Evolutionary conservation across 2,113 vertebrate species (phyloP).

Genomic region (Chaetura pelagica): DNA sequence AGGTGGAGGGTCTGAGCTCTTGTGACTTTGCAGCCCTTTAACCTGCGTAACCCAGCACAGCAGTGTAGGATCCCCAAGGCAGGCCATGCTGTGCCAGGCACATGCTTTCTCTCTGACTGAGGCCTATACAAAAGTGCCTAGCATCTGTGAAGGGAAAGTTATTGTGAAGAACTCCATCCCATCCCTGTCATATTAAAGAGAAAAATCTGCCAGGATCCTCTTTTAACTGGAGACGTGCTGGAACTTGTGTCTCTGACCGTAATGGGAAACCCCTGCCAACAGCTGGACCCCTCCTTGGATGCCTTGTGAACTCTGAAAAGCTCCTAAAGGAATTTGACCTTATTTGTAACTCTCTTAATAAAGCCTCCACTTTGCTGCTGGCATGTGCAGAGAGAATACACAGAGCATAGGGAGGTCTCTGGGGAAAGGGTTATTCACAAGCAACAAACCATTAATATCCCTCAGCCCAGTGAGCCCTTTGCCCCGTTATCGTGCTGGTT

Average conservation of each 20-base stretch:
- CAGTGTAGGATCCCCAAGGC: not conserved
- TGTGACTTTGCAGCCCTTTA: not conserved
- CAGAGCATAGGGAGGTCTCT: constrained; percentile 18
- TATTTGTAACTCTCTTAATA: constrained; percentile 51
- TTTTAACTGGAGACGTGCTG: constrained; percentile 10
- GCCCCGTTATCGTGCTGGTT: not conserved
- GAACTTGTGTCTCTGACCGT: not conserved
- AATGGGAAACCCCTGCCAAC: constrained; percentile 46
- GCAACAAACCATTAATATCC: constrained; percentile 26
- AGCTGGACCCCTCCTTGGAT: constrained; percentile 26
- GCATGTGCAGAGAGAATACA: not conserved
- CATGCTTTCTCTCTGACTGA: not conserved
- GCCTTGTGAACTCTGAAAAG: constrained; percentile 44
- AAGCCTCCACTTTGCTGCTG: constrained; percentile 37
- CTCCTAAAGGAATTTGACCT: constrained; percentile 60
- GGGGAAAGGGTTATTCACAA: constrained; percentile 26
- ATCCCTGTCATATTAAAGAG: not conserved
- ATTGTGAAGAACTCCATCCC: not conserved
- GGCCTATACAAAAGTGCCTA: not conserved
- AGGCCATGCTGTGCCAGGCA: not conserved
- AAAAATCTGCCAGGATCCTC: constrained; percentile 1
- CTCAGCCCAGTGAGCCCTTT: constrained; percentile 22
- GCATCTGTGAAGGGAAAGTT: not conserved
- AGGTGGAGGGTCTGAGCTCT: not conserved
- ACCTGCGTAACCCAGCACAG: not conserved